Evolutionary conservation across 2,797 vertebrate genomes (phyloP).

Genomic region (Schizothorax lantsangensis): DNA sequence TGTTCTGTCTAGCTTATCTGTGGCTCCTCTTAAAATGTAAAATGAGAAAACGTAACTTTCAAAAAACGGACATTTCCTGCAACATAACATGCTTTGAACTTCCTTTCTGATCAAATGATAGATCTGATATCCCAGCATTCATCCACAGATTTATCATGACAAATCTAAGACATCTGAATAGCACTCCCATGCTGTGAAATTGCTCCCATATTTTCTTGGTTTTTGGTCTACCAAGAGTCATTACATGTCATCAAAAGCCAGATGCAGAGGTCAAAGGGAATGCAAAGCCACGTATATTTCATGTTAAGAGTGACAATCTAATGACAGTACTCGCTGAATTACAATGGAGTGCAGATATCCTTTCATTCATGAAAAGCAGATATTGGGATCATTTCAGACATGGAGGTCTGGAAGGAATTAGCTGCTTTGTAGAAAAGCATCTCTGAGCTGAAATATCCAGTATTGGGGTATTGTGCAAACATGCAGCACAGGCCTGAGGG

Average conservation of each 20-base stretch:
- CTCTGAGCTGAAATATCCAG: conserved; percentile 28
- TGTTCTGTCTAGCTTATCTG: background rate
- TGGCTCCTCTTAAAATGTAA: background rate
- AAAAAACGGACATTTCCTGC: background rate
- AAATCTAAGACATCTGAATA: conserved; percentile 45
- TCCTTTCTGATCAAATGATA: conserved; percentile 31
- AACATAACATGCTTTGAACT: background rate
- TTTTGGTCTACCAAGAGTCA: conserved; percentile 33
- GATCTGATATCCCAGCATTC: background rate
- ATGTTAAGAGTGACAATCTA: background rate
- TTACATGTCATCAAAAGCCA: conserved; percentile 27
- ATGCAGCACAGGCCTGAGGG: conserved; percentile 2
- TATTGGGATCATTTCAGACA: conserved; percentile 24
- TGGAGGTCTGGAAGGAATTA: conserved; percentile 51
- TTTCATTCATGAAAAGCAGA: conserved; percentile 29
- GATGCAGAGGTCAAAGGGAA: conserved; percentile 22
- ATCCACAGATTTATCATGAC: conserved; percentile 21
- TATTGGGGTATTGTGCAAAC: conserved; percentile 41
- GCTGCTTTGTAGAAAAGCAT: conserved; percentile 31
- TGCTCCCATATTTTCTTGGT: conserved; percentile 44
- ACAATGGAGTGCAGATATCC: conserved; percentile 15
- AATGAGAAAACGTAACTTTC: background rate
- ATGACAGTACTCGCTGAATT: background rate
- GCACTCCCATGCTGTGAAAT: conserved; percentile 51
- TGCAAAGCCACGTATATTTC: background rate